phyloP scores from a whole-genome alignment of 2,113 vertebrate genomes.

The Arvicanthis niloticus region DNA sequence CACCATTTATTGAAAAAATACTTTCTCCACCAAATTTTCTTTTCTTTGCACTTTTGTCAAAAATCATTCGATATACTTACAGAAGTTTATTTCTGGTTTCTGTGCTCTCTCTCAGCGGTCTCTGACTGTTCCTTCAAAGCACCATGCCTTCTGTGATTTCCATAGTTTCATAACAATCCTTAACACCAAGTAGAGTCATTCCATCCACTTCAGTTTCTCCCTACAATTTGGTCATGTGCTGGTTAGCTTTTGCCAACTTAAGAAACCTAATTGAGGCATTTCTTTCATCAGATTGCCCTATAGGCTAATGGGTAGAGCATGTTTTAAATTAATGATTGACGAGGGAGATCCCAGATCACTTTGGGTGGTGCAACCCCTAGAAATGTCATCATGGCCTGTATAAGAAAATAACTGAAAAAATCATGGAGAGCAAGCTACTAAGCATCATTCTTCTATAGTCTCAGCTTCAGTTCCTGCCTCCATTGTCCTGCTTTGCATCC shows the following conservation, averaged over 20 bases:
- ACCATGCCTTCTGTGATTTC: neutral
- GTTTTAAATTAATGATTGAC: neutral
- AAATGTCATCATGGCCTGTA: neutral
- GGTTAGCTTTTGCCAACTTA: neutral
- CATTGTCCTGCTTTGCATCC: neutral
- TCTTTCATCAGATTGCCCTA: neutral
- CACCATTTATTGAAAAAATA: neutral
- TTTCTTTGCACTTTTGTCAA: neutral
- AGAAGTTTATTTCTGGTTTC: neutral
- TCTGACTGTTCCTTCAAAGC: neutral
- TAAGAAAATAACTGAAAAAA: neutral
- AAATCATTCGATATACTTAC: neutral
- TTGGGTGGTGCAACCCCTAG: neutral
- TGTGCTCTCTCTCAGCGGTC: neutral
- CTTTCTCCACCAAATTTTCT: neutral
- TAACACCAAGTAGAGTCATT: neutral
- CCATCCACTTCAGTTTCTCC: neutral
- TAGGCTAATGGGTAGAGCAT: neutral
- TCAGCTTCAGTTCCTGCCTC: neutral
- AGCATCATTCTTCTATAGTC: neutral
- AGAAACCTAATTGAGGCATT: neutral
- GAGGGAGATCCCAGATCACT: neutral
- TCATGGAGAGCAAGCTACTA: neutral
- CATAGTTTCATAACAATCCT: neutral
- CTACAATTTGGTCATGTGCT: neutral